Evolutionary conservation across 2,888 invertebrate species (phyloP).

Genomic region (Caradrina kadenii): DNA sequence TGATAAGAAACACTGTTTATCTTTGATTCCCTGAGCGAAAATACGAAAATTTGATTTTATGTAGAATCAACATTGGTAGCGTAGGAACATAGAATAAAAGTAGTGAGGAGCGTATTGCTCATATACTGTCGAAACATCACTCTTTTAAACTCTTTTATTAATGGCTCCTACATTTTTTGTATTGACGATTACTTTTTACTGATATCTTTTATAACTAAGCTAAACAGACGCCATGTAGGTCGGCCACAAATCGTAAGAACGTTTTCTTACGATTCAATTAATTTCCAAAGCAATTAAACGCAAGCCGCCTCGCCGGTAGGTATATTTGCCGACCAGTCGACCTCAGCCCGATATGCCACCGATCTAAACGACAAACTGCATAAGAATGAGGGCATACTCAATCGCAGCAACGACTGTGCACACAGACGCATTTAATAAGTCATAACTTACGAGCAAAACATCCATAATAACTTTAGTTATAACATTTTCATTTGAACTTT

Average conservation of each 20-base stretch:
- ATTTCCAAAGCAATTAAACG: conserved; percentile 51
- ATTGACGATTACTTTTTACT: neutral
- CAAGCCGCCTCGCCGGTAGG: conserved; percentile 57
- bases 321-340: conserved; percentile 66
- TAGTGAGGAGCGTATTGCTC: neutral
- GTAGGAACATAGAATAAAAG: neutral
- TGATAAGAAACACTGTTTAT: conserved; percentile 26
- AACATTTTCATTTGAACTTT: neutral
- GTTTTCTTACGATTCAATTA: conserved; percentile 41
- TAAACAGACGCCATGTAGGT: neutral
- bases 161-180: too few relatives aligned
- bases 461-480: conserved; percentile 13
- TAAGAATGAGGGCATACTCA: conserved; percentile 66
- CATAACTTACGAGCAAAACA: conserved; percentile 13
- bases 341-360: conserved; percentile 61
- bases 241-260: conserved; percentile 5
- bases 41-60: conserved; percentile 17
- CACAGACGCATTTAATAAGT: conserved; percentile 31
- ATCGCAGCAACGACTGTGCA: conserved; percentile 24
- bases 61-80: conserved; percentile 1
- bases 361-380: conserved; percentile 60
- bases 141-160: too few relatives aligned
- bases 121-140: neutral
- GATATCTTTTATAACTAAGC: neutral
- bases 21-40: conserved; percentile 9